Evolutionary conservation across 2,888 invertebrate species (phyloP), one percentile per base, ranked within the genome.

Genomic region (Hipparchia semele): DNA sequence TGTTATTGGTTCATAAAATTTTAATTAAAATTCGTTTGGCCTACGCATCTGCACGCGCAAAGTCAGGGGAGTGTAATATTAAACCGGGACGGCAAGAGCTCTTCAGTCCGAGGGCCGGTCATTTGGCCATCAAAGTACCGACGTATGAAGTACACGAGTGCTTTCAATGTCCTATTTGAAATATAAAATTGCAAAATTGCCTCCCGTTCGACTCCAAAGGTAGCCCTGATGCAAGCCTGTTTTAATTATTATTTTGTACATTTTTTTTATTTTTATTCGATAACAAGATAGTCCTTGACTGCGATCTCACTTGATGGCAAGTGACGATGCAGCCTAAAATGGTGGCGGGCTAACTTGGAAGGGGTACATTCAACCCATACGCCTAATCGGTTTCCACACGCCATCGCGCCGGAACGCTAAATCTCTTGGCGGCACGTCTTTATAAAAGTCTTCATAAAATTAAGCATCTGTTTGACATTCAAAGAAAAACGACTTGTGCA

Each of bases 111-210:
- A 84, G 84, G 75, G 79, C 79, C 82, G 81, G 82, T 84, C 84
- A 83, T 84, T 84, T 83, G 82, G 80, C 80, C 82, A 78, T 82
- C 84, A 82, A 83, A 84, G 83, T 79, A 79, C 79, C 79, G 80
- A 80, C 81, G 78, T 77, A 80, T 75, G 78, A 78, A 78, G 76
- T 77, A 78, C 78, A 78, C 75, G 78, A 81, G 80, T 77, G 79
- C 78, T 79, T 79, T 79, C 74, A 71, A 80, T 81, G 79, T 82
- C 78, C 76, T 75, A 76, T 76, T 75, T 72, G 75, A 73, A 73
- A 76, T 72, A 73, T 71, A 73, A 75, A 76, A 80, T 81, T 82
- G 78, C 68, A 73, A 76, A 80, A 80, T 80, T 77, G 76, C 73
- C 78, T 73, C 73, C 75, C 73, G 79, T 79, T 78, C 77, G 78